Evolutionary conservation across 2,888 invertebrate genomes (phyloP).

Genomic region (Dryobotodes eremita): DNA sequence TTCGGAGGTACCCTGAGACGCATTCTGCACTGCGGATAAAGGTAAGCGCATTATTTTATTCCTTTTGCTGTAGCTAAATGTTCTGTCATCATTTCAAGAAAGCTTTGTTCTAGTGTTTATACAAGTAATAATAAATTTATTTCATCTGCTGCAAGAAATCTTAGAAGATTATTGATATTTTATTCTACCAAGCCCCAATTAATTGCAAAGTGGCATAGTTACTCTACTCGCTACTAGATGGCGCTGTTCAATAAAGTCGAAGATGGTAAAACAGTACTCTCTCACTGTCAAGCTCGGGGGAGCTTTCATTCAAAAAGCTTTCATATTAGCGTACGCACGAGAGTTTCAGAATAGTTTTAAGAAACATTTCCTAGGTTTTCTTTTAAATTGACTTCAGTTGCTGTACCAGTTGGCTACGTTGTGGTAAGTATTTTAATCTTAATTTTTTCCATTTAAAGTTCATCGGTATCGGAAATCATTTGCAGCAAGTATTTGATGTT

Average conservation of each 20-base stretch:
- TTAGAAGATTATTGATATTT: slow-evolving; percentile 22
- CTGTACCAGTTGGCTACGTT: background rate
- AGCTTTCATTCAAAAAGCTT: slow-evolving; percentile 72
- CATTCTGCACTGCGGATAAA: slow-evolving; percentile 58
- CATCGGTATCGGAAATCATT: background rate
- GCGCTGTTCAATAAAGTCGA: slow-evolving; percentile 63
- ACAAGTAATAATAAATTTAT: background rate
- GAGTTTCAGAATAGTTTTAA: slow-evolving; percentile 48
- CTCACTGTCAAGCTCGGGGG: slow-evolving; percentile 56
- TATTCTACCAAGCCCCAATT: slow-evolving; percentile 34
- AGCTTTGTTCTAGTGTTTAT: background rate
- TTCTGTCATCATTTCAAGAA: background rate
- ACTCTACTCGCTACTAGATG: slow-evolving; percentile 79
- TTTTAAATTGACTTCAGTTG: slow-evolving; percentile 11
- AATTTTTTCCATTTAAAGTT: background rate
- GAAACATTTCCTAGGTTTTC: slow-evolving; percentile 9
- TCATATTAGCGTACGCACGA: slow-evolving; percentile 55
- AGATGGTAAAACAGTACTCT: slow-evolving; percentile 64
- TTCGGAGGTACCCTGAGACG: slow-evolving; percentile 39
- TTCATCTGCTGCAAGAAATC: slow-evolving; percentile 11
- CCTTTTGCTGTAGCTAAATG: slow-evolving; percentile 1
- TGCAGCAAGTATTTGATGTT: background rate
- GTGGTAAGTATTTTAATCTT: slow-evolving; percentile 46
- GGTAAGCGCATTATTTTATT: slow-evolving; percentile 56
- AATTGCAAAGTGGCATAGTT: slow-evolving; percentile 52